Conservation (phyloP, 2,888 invertebrate genomes). For the Drosophila subsilvestris region DNA sequence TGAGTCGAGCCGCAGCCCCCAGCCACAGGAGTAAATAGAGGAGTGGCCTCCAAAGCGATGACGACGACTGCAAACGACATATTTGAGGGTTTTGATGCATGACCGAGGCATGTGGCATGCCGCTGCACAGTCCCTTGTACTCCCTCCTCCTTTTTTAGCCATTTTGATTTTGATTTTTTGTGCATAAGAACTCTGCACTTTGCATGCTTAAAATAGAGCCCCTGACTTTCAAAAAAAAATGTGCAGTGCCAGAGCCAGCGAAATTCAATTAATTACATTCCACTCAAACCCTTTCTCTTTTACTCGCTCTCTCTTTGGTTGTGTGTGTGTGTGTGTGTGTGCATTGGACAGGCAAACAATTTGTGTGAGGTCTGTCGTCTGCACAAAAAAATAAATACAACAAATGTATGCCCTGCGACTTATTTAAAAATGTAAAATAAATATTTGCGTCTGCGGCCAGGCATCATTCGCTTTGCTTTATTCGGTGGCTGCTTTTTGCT, state of each 20-base stretch:
- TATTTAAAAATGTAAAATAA: slow-evolving; percentile 71
- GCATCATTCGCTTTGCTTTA: slow-evolving; percentile 38
- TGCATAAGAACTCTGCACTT: slow-evolving; percentile 40
- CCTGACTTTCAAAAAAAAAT: not conserved
- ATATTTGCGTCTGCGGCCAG: slow-evolving; percentile 67
- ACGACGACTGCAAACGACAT: slow-evolving; percentile 46
- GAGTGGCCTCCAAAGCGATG: slow-evolving; percentile 21
- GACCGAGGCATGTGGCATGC: slow-evolving; percentile 15
- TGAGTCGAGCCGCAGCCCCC: slow-evolving; percentile 45
- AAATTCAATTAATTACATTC: slow-evolving; percentile 77
- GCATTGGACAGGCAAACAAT: slow-evolving; percentile 54
- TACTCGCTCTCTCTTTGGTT: slow-evolving; percentile 1
- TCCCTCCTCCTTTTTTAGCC: slow-evolving; percentile 47
- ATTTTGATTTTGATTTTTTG: slow-evolving; percentile 64
- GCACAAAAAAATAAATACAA: slow-evolving; percentile 15
- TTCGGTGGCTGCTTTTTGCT: slow-evolving; percentile 36
- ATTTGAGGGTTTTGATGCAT: slow-evolving; percentile 16
- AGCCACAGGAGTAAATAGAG: slow-evolving; percentile 59
- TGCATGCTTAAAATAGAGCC: slow-evolving; percentile 24
- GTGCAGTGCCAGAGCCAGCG: slow-evolving; percentile 29
- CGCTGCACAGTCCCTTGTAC: not conserved
- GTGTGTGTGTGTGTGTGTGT: not conserved
- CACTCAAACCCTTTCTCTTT: slow-evolving; percentile 11
- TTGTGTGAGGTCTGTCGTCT: slow-evolving; percentile 25
- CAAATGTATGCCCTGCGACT: slow-evolving; percentile 51